Base-by-base conservation (phyloP, 1,140 invertebrate species). In the Trichonephila inaurata region DNA sequence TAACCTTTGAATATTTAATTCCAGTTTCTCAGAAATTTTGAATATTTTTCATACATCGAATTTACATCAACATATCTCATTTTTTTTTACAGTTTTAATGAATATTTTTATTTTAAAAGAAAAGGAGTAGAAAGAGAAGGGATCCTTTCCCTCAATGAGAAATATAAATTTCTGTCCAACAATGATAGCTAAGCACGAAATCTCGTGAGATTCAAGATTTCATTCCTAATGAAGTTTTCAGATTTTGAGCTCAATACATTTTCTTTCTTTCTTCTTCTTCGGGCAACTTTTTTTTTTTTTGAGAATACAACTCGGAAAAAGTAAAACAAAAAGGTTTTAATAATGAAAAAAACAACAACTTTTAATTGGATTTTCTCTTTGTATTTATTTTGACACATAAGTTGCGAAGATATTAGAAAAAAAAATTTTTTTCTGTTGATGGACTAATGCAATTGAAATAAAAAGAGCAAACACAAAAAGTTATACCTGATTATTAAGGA, bases 381-480 rank as follows among this genome's bases (percentile, higher is more conserved):
- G 86, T 60, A 16, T 88, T 88, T 88, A 88, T n/a, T 88, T 88
- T 88, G 86, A 88, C 61, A 88, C 86, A 33, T 88, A 60, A 24
- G 19, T 88, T 44, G 62, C 62, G 33, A 83, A 40, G 16, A 60
- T 8, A 19, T 4, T 10, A 21, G 86, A 21, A 40, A 66, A 64
- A n/a, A 64, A 14, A 0, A 1, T 40, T 88, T 66, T 66, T 44
- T 14, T 88, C 28, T 14, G 21, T 19, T 64, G 28, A 88, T 40
- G 61, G 33, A 88, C 64, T 64, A 64, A 14, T 33, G 60, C 4
- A 60, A 21, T 2, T 64, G 21, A 64, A 21, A 64, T 18, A 64
- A 64, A 21, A 64, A 21, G 4, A 51, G 5, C 0, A 51, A 12
- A 5, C 7, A 51, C 51, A 7, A 51, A 12, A 51, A 51, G 0